Base-by-base conservation (phyloP, 2,888 invertebrate species). In the Platerodrilus igneus region DNA sequence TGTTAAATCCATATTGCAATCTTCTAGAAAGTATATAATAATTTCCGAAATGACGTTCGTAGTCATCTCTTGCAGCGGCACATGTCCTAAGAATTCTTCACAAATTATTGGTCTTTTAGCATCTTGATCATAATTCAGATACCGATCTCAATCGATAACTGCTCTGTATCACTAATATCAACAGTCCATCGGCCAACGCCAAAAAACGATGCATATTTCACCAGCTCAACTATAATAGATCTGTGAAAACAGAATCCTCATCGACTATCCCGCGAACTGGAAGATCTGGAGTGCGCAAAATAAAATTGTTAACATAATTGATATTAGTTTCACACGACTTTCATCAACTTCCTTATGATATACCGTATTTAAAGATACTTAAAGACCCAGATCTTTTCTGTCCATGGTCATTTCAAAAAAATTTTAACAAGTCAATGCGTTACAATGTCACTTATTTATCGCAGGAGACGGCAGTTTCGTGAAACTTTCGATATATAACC, bases 161-260 rank as follows among this genome's bases (percentile, higher is more conserved):
- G 54, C 47, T 59, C 49, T 45, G 37, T 51, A 22, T 56, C 55
- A 45, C 52, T 47, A 27, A 56, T 48, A 41, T 53, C 57, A 28
- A 48, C 47, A 41, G 53, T 56, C 42, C 55, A 48, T 58, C 56
- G 34, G 52, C 55, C 18, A 17, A 19, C 5, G 18, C 13, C 4
- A 11, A 19, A 48, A 44, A 56, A 46, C 36, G 23, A 18, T 30
- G 54, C 48, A 35, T 47, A 14, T n/a, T 51, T 47, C 21, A 47
- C n/a, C n/a, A n/a, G 39, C 23, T 42, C 36, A 14, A 60, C 49
- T 44, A 21, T 16, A 49, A 25, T 6, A n/a, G n/a, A 53, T 32
- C 31, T 52, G 49, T 34, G n/a, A n/a, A n/a, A n/a, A 48, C 41
- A 20, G 48, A 39, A 23, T 30, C 44, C 30, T 48, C 32, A 7